A percentile compares a stretch with the other conserved stretches of the same genome.
These are phyloP conservation scores for Taenaris catops DNA, from an alignment of 2,888 invertebrate species.

Conservation along the genomic window DNA sequence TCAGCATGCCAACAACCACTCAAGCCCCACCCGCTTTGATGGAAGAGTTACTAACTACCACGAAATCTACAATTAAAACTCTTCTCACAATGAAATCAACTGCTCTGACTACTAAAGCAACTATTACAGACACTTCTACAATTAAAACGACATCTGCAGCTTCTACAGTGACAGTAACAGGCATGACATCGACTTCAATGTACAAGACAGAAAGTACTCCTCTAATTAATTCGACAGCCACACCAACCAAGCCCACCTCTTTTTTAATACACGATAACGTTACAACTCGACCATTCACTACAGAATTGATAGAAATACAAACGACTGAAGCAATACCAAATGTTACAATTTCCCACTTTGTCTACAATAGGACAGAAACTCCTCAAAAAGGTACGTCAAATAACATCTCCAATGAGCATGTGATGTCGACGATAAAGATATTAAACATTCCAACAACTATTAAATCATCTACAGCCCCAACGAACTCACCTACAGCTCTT, in stretches of 20 bases:
- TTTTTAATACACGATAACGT: conserved; percentile 15
- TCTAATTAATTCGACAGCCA: conserved; percentile 17
- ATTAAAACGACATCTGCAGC: conserved; percentile 21
- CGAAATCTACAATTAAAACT: conserved; percentile 36
- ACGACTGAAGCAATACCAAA: conserved; percentile 19
- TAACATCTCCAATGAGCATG: conserved; percentile 25
- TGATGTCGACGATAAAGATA: conserved; percentile 20
- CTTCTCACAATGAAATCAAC: conserved; percentile 34
- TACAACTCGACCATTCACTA: conserved; percentile 16
- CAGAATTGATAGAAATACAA: conserved; percentile 9
- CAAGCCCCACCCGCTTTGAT: conserved; percentile 42
- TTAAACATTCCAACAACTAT: conserved; percentile 19
- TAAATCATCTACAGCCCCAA: conserved; percentile 17
- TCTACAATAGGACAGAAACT: conserved; percentile 37
- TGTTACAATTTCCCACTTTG: conserved; percentile 24
- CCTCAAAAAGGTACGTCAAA: conserved; percentile 28
- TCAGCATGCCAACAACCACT: conserved; percentile 22
- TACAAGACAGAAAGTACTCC: conserved; percentile 19
- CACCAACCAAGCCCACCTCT: conserved; percentile 23
- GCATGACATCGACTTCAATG: conserved; percentile 16
- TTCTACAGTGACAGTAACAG: conserved; percentile 15
- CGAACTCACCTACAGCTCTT: conserved; percentile 21
- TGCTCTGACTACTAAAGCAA: conserved; percentile 30
- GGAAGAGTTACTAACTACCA: conserved; percentile 59
- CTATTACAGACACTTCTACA: conserved; percentile 19